These are phyloP conservation scores for Kryptopterus vitreolus DNA, from an alignment of 2,797 vertebrate species.

Conservation along the genomic window DNA sequence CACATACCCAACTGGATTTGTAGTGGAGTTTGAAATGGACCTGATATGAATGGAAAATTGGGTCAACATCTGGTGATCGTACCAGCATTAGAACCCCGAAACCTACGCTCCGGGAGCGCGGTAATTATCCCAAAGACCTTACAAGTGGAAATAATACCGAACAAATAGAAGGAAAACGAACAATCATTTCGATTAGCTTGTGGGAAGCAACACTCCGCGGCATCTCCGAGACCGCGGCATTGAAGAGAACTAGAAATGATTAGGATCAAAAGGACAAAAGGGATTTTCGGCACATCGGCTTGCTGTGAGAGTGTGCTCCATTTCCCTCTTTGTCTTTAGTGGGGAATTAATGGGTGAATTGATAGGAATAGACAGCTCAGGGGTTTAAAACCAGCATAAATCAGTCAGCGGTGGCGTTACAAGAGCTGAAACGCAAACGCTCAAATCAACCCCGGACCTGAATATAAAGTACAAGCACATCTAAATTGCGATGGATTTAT, in stretches of 20 bases:
- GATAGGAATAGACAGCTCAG: constrained; percentile 72
- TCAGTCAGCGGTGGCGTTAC: constrained; percentile 41
- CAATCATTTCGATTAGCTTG: constrained; percentile 40
- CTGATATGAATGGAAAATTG: too few relatives aligned
- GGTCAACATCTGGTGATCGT: background rate
- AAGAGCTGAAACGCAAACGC: constrained; percentile 4
- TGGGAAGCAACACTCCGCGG: constrained; percentile 11
- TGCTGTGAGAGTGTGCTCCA: constrained; percentile 64
- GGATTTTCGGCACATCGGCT: constrained; percentile 51
- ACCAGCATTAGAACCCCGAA: background rate
- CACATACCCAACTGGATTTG: too few relatives aligned
- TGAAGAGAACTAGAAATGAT: constrained; percentile 45
- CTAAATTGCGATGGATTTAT: background rate
- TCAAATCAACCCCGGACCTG: background rate
- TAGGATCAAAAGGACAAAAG: constrained; percentile 56
- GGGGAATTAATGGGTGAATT: constrained; percentile 76
- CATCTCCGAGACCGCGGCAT: constrained; percentile 37
- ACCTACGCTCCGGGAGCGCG: background rate
- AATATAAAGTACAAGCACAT: background rate
- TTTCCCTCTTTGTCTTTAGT: constrained; percentile 68
- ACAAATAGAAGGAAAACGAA: constrained; percentile 24
- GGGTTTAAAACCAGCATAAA: constrained; percentile 64
- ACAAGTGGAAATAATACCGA: constrained; percentile 27
- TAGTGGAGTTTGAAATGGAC: too few relatives aligned
- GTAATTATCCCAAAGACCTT: constrained; percentile 16